Conservation (phyloP, 1,140 invertebrate species). For the Zaprionus ornatus region DNA sequence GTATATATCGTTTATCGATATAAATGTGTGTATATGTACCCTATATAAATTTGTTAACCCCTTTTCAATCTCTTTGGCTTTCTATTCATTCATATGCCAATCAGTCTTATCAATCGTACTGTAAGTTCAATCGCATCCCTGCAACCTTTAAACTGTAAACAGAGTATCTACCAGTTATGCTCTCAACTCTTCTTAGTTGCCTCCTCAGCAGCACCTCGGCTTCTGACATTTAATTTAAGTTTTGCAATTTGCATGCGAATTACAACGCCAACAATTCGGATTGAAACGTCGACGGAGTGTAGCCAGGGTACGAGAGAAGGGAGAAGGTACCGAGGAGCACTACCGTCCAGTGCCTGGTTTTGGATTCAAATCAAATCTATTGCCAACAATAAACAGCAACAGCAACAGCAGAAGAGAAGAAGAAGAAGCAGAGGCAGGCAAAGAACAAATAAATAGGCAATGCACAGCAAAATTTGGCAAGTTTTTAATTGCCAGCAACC, state of each 20-base stretch:
- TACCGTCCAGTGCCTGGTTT: not conserved
- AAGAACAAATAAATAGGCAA: slow-evolving; percentile 21
- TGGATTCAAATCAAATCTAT: slow-evolving; percentile 45
- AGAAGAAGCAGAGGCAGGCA: slow-evolving; percentile 23
- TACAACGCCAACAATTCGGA: slow-evolving; percentile 43
- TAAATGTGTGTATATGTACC: too few relatives aligned
- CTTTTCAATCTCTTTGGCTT: not conserved
- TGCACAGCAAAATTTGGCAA: slow-evolving; percentile 54
- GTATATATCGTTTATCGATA: too few relatives aligned
- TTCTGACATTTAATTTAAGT: slow-evolving; percentile 76
- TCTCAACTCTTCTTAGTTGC: not conserved
- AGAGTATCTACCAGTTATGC: not conserved
- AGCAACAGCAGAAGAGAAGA: not conserved
- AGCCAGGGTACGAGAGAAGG: not conserved
- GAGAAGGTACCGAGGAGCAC: not conserved
- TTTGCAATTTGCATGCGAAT: slow-evolving; percentile 73
- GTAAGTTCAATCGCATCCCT: not conserved
- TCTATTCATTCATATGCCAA: not conserved
- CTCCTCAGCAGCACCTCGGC: not conserved
- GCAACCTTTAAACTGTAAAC: not conserved
- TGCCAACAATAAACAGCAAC: slow-evolving; percentile 32
- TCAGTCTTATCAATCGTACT: too few relatives aligned
- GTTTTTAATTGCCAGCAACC: slow-evolving; percentile 79
- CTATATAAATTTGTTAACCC: not conserved
- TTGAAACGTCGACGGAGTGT: slow-evolving; percentile 47